Conservation (phyloP, 2,113 vertebrate genomes). For the Alosa alosa region DNA sequence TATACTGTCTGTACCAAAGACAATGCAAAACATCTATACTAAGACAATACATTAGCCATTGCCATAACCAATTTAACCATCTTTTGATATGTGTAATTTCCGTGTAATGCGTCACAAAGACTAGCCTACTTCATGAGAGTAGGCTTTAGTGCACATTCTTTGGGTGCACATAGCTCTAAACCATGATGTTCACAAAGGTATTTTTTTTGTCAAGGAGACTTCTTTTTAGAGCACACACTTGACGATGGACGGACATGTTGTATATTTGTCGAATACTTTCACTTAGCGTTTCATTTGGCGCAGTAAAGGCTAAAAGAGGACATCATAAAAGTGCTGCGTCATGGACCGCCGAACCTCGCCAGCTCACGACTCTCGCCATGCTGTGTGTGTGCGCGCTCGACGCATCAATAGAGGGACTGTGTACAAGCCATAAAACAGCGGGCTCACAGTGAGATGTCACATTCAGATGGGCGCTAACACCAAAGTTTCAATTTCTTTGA, state of each 20-base stretch:
- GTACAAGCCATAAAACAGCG: slow-evolving; percentile 59
- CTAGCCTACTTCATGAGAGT: background rate
- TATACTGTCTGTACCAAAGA: too few species aligned
- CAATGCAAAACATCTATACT: too few species aligned
- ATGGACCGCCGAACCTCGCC: background rate
- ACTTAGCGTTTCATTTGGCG: background rate
- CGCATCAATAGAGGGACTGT: slow-evolving; percentile 59
- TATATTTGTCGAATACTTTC: background rate
- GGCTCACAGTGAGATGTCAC: slow-evolving; percentile 62
- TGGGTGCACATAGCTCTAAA: background rate
- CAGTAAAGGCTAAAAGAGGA: background rate
- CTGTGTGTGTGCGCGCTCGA: background rate
- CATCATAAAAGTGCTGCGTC: background rate
- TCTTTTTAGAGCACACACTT: background rate
- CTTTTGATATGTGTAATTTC: background rate
- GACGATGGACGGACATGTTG: background rate
- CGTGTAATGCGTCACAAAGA: background rate
- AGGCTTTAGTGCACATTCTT: background rate
- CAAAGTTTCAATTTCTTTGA: slow-evolving; percentile 56
- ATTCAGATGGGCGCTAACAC: slow-evolving; percentile 62
- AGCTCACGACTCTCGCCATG: background rate
- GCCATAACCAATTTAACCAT: too few species aligned
- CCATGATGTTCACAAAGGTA: background rate
- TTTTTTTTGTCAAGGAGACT: background rate
- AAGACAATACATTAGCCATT: too few species aligned